phyloP scores from a whole-genome alignment of 2,113 vertebrate species.

The Asarcornis scutulata region DNA sequence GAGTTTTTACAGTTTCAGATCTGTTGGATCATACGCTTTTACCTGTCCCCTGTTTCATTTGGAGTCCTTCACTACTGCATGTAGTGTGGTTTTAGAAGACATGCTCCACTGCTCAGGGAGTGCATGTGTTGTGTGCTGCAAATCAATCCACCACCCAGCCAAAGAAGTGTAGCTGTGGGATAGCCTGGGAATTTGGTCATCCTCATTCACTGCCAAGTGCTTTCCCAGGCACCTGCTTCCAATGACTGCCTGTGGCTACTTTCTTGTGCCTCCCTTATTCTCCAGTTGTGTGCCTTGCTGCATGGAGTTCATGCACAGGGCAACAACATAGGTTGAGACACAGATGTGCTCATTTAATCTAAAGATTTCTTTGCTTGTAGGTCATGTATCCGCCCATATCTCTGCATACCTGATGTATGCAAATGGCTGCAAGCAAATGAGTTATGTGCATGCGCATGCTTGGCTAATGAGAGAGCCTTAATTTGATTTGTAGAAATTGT shows the following conservation, averaged over 20 bases:
- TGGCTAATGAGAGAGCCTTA: neutral
- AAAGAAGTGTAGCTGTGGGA: neutral
- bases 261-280: fast-evolving
- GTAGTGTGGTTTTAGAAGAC: neutral
- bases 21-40: neutral
- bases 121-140: neutral
- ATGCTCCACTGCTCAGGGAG: fast-evolving
- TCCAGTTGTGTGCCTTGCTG: neutral
- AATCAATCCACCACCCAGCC: neutral
- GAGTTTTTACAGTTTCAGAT: neutral
- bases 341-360: neutral
- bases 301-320: neutral
- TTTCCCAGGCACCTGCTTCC: neutral
- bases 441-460: fast-evolving
- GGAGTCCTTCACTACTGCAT: neutral
- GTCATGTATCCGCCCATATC: neutral
- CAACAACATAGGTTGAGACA: neutral
- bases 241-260: neutral
- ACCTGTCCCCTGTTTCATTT: neutral
- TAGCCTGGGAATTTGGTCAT: neutral
- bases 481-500: neutral
- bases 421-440: neutral
- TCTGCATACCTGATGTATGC: neutral
- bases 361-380: neutral
- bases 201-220: neutral